Evolutionary conservation across 1,140 invertebrate genomes (phyloP).

Genomic region (Phthorimaea operculella): DNA sequence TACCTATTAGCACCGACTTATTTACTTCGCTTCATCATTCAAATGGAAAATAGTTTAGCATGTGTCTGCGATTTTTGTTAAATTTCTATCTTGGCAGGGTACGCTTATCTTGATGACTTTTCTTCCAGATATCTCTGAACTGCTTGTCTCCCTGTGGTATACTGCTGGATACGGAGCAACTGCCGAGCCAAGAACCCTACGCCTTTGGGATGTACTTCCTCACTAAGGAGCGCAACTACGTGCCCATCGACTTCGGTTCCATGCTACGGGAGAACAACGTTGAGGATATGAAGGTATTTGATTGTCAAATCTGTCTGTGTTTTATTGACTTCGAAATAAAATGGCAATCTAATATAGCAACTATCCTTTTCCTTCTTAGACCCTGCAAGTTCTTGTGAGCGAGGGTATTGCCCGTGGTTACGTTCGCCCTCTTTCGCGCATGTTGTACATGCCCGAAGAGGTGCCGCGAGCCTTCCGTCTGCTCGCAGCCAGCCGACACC

Average conservation of each 20-base stretch:
- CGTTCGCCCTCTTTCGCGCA: constrained; percentile 36
- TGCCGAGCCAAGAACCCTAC: constrained; percentile 17
- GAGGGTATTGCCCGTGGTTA: constrained; percentile 38
- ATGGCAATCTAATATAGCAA: too few relatives aligned
- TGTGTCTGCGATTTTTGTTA: too few relatives aligned
- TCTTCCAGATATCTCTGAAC: neutral
- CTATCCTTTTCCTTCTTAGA: constrained; percentile 21
- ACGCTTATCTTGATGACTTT: too few relatives aligned
- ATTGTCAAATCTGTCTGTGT: too few relatives aligned
- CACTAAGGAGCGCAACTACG: constrained; percentile 14
- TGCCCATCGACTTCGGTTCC: constrained; percentile 16
- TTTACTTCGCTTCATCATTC: too few relatives aligned
- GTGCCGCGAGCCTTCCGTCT: constrained; percentile 26
- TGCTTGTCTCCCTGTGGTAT: constrained; percentile 4
- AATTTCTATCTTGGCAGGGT: too few relatives aligned
- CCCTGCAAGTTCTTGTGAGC: constrained; percentile 24
- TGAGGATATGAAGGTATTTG: constrained; percentile 17
- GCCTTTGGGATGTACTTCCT: constrained; percentile 17
- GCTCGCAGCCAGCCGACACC: constrained; percentile 25
- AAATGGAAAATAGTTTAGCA: too few relatives aligned
- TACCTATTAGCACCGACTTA: too few relatives aligned
- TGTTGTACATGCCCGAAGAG: constrained; percentile 22
- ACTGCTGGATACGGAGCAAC: constrained; percentile 16
- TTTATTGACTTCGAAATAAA: too few relatives aligned
- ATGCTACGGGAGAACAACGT: constrained; percentile 13